Conservation (phyloP, 2,797 vertebrate genomes). For the Sternotherus odoratus region DNA sequence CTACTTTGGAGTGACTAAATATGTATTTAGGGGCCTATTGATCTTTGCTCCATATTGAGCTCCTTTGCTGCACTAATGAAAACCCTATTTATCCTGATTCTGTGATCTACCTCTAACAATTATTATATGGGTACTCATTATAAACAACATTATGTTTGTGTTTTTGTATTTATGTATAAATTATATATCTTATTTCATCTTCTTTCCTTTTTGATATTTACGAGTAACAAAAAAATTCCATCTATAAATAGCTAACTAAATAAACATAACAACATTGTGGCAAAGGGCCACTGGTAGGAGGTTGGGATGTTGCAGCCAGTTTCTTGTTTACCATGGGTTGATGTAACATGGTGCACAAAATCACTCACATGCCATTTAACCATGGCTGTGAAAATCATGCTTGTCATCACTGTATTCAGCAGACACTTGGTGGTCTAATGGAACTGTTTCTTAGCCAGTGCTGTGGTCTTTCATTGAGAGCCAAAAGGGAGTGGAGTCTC, state of each 20-base stretch:
- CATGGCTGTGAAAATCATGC: conserved; percentile 68
- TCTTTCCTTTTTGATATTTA: neutral
- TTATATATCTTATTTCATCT: neutral
- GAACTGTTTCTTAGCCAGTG: conserved; percentile 59
- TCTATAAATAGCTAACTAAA: neutral
- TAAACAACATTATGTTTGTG: neutral
- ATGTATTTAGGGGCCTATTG: neutral
- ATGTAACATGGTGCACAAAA: conserved; percentile 61
- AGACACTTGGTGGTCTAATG: conserved; percentile 35
- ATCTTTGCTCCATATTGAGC: neutral
- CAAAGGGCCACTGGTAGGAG: conserved; percentile 19
- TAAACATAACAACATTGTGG: neutral
- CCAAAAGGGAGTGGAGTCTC: conserved; percentile 72
- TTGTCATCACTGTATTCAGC: conserved; percentile 62
- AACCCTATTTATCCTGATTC: rapidly evolving
- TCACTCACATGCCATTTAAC: conserved; percentile 53
- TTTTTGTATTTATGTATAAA: neutral
- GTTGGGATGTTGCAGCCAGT: neutral
- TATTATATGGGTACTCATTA: neutral
- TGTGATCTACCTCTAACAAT: neutral
- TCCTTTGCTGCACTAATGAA: neutral
- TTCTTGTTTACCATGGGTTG: conserved; percentile 52
- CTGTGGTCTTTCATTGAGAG: conserved; percentile 73
- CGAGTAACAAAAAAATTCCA: neutral
- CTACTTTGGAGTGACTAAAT: neutral